These are phyloP conservation scores for Danio albolineatus DNA, from an alignment of 2,797 vertebrate species.

Conservation along the genomic window DNA sequence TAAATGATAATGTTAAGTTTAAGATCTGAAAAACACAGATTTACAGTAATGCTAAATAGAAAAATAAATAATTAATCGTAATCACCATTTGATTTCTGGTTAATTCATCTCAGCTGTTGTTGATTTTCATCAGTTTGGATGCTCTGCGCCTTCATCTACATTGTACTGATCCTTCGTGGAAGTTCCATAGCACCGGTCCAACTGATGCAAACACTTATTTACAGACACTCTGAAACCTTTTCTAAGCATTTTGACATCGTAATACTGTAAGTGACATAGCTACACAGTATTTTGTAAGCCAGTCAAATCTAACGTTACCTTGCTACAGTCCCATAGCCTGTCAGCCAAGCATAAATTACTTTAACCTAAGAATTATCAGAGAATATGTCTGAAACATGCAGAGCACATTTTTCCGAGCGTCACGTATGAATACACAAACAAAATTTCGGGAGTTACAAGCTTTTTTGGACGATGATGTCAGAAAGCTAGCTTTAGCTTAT, in stretches of 20 bases:
- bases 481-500: slow-evolving; percentile 21
- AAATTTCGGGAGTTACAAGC: not conserved
- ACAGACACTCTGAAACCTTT: not conserved
- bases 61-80: not conserved
- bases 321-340: not conserved
- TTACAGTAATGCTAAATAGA: not conserved
- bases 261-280: not conserved
- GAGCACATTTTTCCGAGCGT: not conserved
- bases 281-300: not conserved
- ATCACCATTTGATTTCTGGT: slow-evolving; percentile 64
- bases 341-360: not conserved
- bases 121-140: slow-evolving; percentile 39
- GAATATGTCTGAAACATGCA: not conserved
- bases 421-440: not conserved
- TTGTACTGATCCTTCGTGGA: slow-evolving; percentile 4
- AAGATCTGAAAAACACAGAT: not conserved
- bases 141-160: slow-evolving; percentile 17
- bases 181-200: slow-evolving; percentile 25
- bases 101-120: slow-evolving; percentile 55
- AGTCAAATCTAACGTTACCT: not conserved
- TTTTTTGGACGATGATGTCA: not conserved
- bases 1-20: not conserved
- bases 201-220: slow-evolving; percentile 11
- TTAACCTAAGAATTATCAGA: not conserved
- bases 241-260: not conserved